phyloP scores from a whole-genome alignment of 2,113 vertebrate species.

The rat (Rattus norvegicus) region GRCr8 NC_086019.1:147049001-147049500 shows the following conservation, averaged over 20 bases:
- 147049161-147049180: too few relatives aligned
- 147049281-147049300: background rate
- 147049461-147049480: background rate
- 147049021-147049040: too few relatives aligned
- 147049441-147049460: background rate
- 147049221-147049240: background rate
- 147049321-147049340: background rate
- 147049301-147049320: background rate
- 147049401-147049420: background rate
- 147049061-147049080: rapidly evolving
- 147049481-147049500: background rate
- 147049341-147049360: background rate
- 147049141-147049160: background rate
- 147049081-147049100: background rate
- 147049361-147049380: background rate
- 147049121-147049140: background rate
- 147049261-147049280: background rate
- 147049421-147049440: background rate
- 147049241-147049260: background rate
- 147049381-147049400: background rate
- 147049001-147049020: background rate
- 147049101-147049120: background rate
- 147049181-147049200: background rate
- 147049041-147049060: background rate
- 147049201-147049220: background rate